Evolutionary conservation across 2,888 invertebrate genomes (phyloP).

Genomic region (Drosophila picticornis): DNA sequence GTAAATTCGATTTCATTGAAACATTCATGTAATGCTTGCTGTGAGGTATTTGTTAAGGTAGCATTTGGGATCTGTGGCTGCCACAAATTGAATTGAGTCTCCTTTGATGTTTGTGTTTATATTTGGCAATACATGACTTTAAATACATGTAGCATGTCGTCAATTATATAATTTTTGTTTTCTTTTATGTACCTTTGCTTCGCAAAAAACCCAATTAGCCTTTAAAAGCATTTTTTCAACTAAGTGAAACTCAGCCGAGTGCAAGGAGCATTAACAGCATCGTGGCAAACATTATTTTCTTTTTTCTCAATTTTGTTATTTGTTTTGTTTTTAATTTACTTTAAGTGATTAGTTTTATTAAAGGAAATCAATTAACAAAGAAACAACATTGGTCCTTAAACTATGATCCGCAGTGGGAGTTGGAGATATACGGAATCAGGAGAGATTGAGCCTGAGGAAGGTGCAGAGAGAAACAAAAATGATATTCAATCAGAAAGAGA

Average conservation of each 20-base stretch:
- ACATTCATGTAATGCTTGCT: neutral
- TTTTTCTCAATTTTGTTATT: neutral
- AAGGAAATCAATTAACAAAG: neutral
- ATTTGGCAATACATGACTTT: neutral
- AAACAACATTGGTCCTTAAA: no score
- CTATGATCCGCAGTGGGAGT: neutral
- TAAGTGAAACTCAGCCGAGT: neutral
- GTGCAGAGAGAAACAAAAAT: neutral
- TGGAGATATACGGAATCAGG: neutral
- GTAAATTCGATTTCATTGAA: conserved; percentile 1
- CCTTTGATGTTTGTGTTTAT: neutral
- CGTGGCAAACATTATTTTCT: neutral
- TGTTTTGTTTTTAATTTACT: neutral
- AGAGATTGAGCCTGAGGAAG: neutral
- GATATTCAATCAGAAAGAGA: neutral
- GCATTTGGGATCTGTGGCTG: neutral
- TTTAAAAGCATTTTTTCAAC: neutral
- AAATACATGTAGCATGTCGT: neutral
- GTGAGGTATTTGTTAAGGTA: neutral
- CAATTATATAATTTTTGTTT: neutral
- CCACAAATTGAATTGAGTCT: neutral
- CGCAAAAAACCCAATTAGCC: neutral
- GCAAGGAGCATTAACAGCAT: neutral
- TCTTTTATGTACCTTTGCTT: neutral
- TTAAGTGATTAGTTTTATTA: neutral